Base-by-base conservation (phyloP, 2,113 vertebrate species). In the Chloebia gouldiae region DNA sequence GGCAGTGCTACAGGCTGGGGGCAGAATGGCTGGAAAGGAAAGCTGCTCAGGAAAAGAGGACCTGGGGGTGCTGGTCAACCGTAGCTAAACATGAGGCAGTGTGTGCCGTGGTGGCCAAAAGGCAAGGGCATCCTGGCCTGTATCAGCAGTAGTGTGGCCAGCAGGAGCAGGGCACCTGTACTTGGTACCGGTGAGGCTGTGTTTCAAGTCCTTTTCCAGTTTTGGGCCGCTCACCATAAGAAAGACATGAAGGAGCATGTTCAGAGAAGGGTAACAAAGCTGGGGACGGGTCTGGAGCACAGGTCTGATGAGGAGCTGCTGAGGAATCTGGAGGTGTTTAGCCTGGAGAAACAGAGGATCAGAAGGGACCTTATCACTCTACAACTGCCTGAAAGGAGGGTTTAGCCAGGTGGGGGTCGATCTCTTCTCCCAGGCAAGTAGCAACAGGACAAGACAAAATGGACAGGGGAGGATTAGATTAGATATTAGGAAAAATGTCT, bases 291-390 rank as follows among this genome's bases (percentile, higher is more conserved):
- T 49, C 24, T 35, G 53, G 37, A 51, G 72, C 17, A 22, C 21
- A 11, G 8, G 53, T 5, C 22, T 4, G 1, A 3, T 53, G 63
- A 45, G 27, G 53, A 68, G 5, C 8, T 2, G 9, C 63, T 37
- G 37, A 27, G 45, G 31, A 59, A 59, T 9, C 31, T 68, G 37
- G 21, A 1, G 1, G 0, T 37, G 33, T 69, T 77, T 3, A 51
- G 11, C 7, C 27, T 69, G 54, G 39, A 45, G 72, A 27, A 79
- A 35, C 5, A 20, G 40, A 49, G 25, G 30, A 2, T 71, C 4
- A 6, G 65, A 3, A 1, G 6, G 7, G 12, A 31, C 35, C 17
- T 42, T 35, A 7, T 3, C 4, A 1, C 3, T 25, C 6, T 21
- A 15, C 11, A 14, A 0, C 28, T 5, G 5, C 39, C 19, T 71